Evolutionary conservation across 1,140 invertebrate genomes (phyloP).

Genomic region (Ylistrum balloti): DNA sequence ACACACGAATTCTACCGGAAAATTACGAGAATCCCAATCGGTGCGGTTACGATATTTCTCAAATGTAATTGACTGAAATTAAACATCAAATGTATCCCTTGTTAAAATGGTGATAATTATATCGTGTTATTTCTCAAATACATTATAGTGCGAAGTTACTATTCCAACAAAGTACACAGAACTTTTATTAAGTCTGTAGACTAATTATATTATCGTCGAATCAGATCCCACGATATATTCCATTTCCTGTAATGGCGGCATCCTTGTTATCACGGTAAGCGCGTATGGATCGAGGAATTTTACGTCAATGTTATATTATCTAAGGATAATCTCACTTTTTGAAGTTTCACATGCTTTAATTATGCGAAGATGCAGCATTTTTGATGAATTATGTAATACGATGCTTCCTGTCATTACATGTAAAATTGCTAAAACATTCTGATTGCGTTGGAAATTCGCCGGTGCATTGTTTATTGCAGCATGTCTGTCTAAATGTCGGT

Average conservation of each 20-base stretch:
- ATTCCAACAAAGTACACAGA: background rate
- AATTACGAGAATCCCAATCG: background rate
- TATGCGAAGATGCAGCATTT: background rate
- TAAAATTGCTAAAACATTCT: background rate
- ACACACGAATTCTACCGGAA: background rate
- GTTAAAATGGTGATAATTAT: background rate
- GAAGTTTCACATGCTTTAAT: background rate
- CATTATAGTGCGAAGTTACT: background rate
- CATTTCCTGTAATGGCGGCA: slow-evolving; percentile 64
- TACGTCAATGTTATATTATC: background rate
- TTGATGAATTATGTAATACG: background rate
- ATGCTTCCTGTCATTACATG: background rate
- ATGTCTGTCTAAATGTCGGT: background rate
- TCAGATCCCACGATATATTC: background rate
- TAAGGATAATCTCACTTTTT: background rate
- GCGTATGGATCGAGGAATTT: background rate
- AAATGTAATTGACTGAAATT: background rate
- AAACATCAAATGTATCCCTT: background rate
- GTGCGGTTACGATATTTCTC: background rate
- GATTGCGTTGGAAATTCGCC: slow-evolving; percentile 2
- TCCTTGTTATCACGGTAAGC: slow-evolving; percentile 59
- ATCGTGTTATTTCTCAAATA: background rate
- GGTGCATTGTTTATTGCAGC: slow-evolving; percentile 26
- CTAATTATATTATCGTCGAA: slow-evolving; percentile 11
- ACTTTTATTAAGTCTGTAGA: background rate